A percentile compares a stretch with the other conserved stretches of the same genome.
These are phyloP conservation scores for Triplophysa dalaica DNA, from an alignment of 2,113 vertebrate species.

Conservation along the genomic window DNA sequence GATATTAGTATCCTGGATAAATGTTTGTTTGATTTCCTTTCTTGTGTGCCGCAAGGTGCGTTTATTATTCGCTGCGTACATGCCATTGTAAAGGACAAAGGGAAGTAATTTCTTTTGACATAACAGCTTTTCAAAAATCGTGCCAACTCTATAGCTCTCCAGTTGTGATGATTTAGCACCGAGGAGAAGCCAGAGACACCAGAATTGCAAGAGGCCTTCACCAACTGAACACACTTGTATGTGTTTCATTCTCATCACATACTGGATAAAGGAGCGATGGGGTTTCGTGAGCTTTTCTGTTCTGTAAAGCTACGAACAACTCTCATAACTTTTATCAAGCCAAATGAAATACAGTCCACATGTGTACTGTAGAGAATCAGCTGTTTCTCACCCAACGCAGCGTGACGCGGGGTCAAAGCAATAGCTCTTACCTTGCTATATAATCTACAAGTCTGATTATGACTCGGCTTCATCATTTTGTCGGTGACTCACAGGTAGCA, in stretches of 20 bases:
- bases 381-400: background rate
- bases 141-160: slow-evolving; percentile 1
- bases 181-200: slow-evolving; percentile 24
- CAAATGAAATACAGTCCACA: background rate
- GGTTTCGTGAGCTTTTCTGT: background rate
- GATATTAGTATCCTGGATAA: slow-evolving; percentile 22
- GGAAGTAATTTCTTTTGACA: slow-evolving; percentile 30
- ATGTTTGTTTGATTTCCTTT: slow-evolving; percentile 42
- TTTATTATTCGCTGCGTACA: background rate
- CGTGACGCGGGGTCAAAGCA: background rate
- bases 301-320: background rate
- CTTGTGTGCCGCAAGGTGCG: slow-evolving; percentile 26
- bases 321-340: background rate
- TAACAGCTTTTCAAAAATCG: slow-evolving; percentile 7
- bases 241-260: background rate
- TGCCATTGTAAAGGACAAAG: slow-evolving; percentile 33
- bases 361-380: background rate
- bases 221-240: background rate
- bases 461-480: slow-evolving; percentile 25
- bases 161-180: slow-evolving; percentile 9
- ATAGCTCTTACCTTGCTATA: background rate
- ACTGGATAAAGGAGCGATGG: background rate
- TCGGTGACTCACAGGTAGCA: background rate
- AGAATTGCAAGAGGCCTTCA: slow-evolving; percentile 28
- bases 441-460: slow-evolving; percentile 29